A percentile compares a stretch with the other conserved stretches of the same genome.
These are phyloP conservation scores for Lamellibrachia satsuma DNA, from an alignment of 2,888 invertebrate species.

Conservation along the genomic window DNA sequence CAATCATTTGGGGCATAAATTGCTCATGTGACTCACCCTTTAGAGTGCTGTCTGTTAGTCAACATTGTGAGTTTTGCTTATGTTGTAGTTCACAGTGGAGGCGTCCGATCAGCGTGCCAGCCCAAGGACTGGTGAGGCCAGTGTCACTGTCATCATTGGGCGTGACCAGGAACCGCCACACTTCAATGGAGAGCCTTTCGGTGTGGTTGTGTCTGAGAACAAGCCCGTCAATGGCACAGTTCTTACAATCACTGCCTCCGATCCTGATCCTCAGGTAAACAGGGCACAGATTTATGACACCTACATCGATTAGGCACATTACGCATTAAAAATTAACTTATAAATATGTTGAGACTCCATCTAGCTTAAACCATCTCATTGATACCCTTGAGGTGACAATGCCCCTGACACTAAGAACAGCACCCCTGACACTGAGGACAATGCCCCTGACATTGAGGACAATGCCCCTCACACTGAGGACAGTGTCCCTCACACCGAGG, in stretches of 20 bases:
- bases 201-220: conserved; percentile 42
- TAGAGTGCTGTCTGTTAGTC: no score
- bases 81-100: conserved; percentile 34
- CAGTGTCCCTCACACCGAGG: no score
- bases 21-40: no score
- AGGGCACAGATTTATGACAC: neutral
- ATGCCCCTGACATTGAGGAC: no score
- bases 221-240: conserved; percentile 45
- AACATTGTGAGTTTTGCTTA: neutral
- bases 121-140: conserved; percentile 34
- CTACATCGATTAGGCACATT: neutral
- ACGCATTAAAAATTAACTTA: neutral
- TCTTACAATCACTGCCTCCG: conserved; percentile 47
- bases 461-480: no score
- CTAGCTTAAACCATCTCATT: neutral
- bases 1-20: no score
- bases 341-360: neutral
- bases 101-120: conserved; percentile 36
- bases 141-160: conserved; percentile 32
- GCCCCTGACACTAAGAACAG: no score
- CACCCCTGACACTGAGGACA: no score
- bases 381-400: no score
- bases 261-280: conserved; percentile 36
- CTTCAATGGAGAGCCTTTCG: conserved; percentile 36
- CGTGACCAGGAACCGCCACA: conserved; percentile 35